Conservation (phyloP, 2,888 invertebrate genomes). For the Ormyrus nitidulus region DNA sequence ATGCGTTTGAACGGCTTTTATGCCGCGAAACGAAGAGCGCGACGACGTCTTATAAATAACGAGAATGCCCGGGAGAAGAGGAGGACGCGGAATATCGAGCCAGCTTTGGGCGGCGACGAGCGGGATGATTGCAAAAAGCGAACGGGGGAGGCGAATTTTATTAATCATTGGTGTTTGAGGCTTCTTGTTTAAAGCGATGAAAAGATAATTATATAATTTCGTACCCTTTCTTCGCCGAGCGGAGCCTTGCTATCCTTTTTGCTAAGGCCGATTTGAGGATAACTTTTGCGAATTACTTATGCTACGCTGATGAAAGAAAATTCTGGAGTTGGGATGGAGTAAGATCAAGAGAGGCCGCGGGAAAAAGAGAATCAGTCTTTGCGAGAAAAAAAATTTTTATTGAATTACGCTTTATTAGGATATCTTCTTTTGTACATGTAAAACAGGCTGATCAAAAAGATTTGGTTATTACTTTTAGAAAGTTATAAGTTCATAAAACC, state of each 20-base stretch:
- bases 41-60: slow-evolving; percentile 9
- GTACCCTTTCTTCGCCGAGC: neutral
- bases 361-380: neutral
- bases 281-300: slow-evolving; percentile 27
- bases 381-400: neutral
- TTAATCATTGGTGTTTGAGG: slow-evolving; percentile 39
- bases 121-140: slow-evolving; percentile 18
- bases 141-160: slow-evolving; percentile 16
- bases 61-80: neutral
- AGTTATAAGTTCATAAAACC: neutral
- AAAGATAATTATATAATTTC: slow-evolving; percentile 46
- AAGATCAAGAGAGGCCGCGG: neutral
- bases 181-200: slow-evolving; percentile 38
- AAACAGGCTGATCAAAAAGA: neutral
- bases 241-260: neutral
- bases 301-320: slow-evolving; percentile 14
- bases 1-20: slow-evolving; percentile 44
- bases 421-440: neutral
- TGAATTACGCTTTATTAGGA: neutral
- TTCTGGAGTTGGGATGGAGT: neutral
- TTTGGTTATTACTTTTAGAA: neutral
- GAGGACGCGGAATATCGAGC: slow-evolving; percentile 4
- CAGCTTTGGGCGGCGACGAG: slow-evolving; percentile 1
- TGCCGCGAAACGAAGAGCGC: neutral
- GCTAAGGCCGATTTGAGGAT: slow-evolving; percentile 11